These are phyloP conservation scores for Caradrina kadenii DNA, from an alignment of 2,888 invertebrate species.

Conservation along the genomic window DNA sequence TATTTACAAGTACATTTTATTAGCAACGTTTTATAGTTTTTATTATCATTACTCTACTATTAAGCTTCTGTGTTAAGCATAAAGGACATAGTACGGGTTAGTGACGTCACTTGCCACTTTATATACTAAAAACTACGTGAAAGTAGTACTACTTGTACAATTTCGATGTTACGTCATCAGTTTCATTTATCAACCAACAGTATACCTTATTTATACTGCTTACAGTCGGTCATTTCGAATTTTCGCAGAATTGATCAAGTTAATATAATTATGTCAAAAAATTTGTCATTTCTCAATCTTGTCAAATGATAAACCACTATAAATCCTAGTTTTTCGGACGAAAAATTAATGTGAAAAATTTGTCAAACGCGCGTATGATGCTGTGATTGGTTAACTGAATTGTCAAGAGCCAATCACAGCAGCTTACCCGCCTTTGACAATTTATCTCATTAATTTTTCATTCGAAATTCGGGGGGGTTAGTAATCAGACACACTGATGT, in stretches of 20 bases:
- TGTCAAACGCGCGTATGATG: neutral
- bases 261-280: neutral
- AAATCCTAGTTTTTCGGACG: neutral
- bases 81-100: constrained; percentile 10
- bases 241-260: neutral
- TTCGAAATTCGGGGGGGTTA: neutral
- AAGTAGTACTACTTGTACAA: constrained; percentile 18
- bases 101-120: constrained; percentile 47
- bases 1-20: constrained; percentile 13
- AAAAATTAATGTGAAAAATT: neutral
- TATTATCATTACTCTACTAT: constrained; percentile 9
- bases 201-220: neutral
- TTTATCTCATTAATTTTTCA: neutral
- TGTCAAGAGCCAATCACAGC: no score
- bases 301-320: neutral
- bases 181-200: neutral
- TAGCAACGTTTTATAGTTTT: neutral
- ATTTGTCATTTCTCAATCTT: neutral
- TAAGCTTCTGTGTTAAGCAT: constrained; percentile 46
- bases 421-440: neutral
- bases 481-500: neutral
- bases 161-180: neutral
- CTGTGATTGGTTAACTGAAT: no score
- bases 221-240: neutral
- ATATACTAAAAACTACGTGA: constrained; percentile 40